Percentiles rank a stretch among this genome's conserved stretches.
Evolutionary conservation across 2,888 invertebrate species (phyloP).

Genomic region (Drosophila parthenogenetica): DNA sequence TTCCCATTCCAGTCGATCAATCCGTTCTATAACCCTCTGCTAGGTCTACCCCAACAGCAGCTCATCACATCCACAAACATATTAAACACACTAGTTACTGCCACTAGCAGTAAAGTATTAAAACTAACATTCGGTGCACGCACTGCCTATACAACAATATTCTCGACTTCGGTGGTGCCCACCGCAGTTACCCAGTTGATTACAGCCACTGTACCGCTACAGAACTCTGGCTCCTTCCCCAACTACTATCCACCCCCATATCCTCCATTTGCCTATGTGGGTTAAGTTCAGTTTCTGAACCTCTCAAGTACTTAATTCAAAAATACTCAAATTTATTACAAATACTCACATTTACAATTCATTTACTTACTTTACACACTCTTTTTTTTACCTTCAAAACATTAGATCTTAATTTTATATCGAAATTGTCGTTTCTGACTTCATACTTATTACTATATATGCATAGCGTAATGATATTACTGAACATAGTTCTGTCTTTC

Average conservation of each 20-base stretch:
- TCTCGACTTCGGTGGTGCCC: slow-evolving; percentile 92
- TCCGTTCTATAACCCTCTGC: slow-evolving; percentile 84
- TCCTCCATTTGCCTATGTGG: slow-evolving; percentile 91
- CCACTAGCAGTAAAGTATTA: slow-evolving; percentile 92
- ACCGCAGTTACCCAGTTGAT: slow-evolving; percentile 93
- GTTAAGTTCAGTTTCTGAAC: slow-evolving; percentile 83
- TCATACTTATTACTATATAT: neutral
- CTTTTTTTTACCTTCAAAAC: neutral
- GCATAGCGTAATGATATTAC: neutral
- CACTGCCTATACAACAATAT: slow-evolving; percentile 94
- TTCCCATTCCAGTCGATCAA: slow-evolving; percentile 77
- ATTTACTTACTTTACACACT: neutral
- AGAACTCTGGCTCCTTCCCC: slow-evolving; percentile 89
- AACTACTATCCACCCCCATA: slow-evolving; percentile 92
- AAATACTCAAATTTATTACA: slow-evolving; percentile 25
- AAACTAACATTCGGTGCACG: slow-evolving; percentile 96
- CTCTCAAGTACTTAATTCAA: neutral
- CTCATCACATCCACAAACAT: slow-evolving; percentile 93
- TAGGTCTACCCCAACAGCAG: slow-evolving; percentile 88
- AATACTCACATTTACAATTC: slow-evolving; percentile 28
- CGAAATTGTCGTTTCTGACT: neutral
- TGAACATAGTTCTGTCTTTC: neutral
- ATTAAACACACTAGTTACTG: slow-evolving; percentile 91
- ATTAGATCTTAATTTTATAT: neutral
- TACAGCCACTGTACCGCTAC: slow-evolving; percentile 91